These are phyloP conservation scores for Cettia cetti DNA, from an alignment of 2,113 vertebrate genomes.

Conservation along the genomic window DNA sequence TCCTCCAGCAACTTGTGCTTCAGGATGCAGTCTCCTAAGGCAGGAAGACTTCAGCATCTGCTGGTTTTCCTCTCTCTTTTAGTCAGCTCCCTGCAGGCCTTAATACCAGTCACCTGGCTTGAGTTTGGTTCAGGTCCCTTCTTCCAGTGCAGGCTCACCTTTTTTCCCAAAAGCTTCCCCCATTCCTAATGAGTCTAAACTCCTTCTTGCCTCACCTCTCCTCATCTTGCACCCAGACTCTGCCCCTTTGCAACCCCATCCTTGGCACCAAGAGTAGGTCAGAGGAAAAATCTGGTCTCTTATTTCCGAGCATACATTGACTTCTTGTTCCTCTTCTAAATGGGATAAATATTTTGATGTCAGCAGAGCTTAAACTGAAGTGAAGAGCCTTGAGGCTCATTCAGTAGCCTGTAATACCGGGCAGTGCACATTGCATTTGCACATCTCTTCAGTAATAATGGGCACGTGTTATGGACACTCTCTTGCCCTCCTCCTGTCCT, in stretches of 20 bases:
- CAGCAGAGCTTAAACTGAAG: not conserved
- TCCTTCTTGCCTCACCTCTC: not conserved
- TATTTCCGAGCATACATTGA: not conserved
- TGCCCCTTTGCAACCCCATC: not conserved
- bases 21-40: not conserved
- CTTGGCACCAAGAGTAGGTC: not conserved
- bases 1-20: not conserved
- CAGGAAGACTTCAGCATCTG: not conserved
- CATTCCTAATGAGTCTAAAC: not conserved
- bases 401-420: rapidly evolving
- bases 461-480: not conserved
- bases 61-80: not conserved
- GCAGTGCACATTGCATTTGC: rapidly evolving
- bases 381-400: not conserved
- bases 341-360: not conserved
- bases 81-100: not conserved
- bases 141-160: not conserved
- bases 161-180: not conserved
- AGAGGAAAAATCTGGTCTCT: not conserved
- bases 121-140: not conserved
- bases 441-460: not conserved
- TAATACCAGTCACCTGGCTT: not conserved
- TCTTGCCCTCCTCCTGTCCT: not conserved
- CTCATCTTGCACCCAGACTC: not conserved
- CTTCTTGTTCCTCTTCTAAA: not conserved